These are phyloP conservation scores for Gymnodraco acuticeps DNA, from an alignment of 2,797 vertebrate species.

Conservation along the genomic window DNA sequence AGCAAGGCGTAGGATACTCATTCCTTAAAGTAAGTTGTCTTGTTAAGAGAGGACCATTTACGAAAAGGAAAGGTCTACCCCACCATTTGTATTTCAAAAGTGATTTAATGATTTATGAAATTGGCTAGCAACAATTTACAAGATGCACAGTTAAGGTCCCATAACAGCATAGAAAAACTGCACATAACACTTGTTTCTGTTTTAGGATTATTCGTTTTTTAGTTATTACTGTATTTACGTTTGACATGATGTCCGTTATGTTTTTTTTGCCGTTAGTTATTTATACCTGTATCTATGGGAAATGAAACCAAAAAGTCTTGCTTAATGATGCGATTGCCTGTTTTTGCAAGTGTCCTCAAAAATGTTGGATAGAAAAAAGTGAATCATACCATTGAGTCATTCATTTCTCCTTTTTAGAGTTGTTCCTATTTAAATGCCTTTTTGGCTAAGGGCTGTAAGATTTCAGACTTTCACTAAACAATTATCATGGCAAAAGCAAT, in stretches of 20 bases:
- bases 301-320: conserved; percentile 24
- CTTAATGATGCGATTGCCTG: conserved; percentile 22
- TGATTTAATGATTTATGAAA: not conserved
- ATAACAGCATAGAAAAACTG: not conserved
- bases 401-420: not conserved
- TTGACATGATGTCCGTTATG: too few relatives aligned
- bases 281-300: conserved; percentile 2
- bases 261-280: not conserved
- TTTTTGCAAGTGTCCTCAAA: not conserved
- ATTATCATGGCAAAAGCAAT: too few relatives aligned
- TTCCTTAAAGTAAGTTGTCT: not conserved
- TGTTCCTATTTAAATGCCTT: not conserved
- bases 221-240: not conserved
- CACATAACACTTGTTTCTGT: not conserved
- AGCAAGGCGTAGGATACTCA: not conserved
- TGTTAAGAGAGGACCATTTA: not conserved
- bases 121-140: not conserved
- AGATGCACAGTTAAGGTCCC: not conserved
- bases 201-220: not conserved
- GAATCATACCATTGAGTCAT: conserved; percentile 12
- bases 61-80: not conserved
- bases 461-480: too few relatives aligned
- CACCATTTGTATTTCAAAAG: not conserved
- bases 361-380: conserved; percentile 4
- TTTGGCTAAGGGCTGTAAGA: not conserved